Percentiles rank a stretch among this genome's conserved stretches.
Conservation (phyloP, 2,797 vertebrate species). For the Manis javanica region DNA sequence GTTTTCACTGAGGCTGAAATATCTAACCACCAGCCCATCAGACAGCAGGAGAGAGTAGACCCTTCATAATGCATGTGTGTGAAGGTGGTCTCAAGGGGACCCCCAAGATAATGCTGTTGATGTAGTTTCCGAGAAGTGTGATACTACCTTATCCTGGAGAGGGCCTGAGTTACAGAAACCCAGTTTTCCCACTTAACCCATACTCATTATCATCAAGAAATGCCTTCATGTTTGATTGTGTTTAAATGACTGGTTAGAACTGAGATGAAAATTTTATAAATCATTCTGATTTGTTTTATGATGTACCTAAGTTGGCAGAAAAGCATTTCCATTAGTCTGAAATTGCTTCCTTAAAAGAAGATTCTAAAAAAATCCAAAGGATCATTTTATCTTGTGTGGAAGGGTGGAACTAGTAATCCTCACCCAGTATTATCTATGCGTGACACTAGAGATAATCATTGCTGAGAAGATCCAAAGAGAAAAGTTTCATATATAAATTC, state of each 20-base stretch:
- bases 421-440: not conserved
- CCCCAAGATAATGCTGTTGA: conserved; percentile 29
- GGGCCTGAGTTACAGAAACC: conserved; percentile 56
- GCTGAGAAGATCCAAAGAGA: not conserved
- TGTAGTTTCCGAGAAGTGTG: conserved; percentile 74
- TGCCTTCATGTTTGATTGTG: not conserved
- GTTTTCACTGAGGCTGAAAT: conserved; percentile 44
- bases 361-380: not conserved
- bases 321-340: not conserved
- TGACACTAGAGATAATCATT: not conserved
- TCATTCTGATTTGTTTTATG: conserved; percentile 11
- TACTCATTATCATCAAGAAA: conserved; percentile 7
- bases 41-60: conserved; percentile 34
- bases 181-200: not conserved
- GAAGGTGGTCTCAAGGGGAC: conserved; percentile 41
- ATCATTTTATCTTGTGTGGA: not conserved
- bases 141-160: conserved; percentile 28
- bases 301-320: not conserved
- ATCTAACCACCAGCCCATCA: conserved; percentile 27
- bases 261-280: conserved; percentile 11
- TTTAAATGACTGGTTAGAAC: conserved; percentile 19
- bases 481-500: not conserved
- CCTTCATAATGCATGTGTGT: conserved; percentile 48
- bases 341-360: conserved; percentile 45
- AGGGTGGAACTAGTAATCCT: not conserved